These are phyloP conservation scores for silkworm (Bombyx mori) DNA, from an alignment of 1,140 invertebrate species.

Conservation along the genomic window DNA sequence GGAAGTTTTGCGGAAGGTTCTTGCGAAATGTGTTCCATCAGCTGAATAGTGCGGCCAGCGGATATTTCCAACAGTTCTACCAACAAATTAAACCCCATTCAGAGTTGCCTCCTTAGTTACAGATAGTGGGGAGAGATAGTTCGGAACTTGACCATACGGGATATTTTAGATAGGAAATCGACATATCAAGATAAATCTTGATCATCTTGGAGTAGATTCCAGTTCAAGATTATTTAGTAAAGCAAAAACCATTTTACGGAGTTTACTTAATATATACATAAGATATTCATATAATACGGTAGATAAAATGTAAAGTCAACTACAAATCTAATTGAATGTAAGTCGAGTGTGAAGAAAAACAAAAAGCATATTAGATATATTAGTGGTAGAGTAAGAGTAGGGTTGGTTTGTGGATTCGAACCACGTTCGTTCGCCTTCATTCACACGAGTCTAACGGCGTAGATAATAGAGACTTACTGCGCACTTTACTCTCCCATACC, in stretches of 20 bases:
- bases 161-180: too few relatives aligned
- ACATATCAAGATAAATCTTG: too few relatives aligned
- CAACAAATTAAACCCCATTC: conserved; percentile 28
- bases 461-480: conserved; percentile 52
- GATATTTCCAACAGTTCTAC: conserved; percentile 4
- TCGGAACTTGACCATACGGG: too few relatives aligned
- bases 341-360: conserved; percentile 22
- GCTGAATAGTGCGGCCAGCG: conserved; percentile 13
- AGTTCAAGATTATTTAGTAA: too few relatives aligned
- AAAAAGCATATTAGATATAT: conserved; percentile 25
- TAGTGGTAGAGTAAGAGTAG: conserved; percentile 40
- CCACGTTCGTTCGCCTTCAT: conserved; percentile 59
- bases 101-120: conserved; percentile 12
- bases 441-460: conserved; percentile 54
- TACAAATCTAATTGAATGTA: conserved; percentile 22
- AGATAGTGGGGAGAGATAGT: conserved; percentile 10
- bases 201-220: too few relatives aligned
- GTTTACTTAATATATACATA: too few relatives aligned
- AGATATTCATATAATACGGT: neutral
- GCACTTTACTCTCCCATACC: conserved; percentile 58
- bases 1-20: conserved; percentile 17
- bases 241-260: too few relatives aligned
- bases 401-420: conserved; percentile 51
- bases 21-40: conserved; percentile 20
- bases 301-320: conserved; percentile 1